These are phyloP conservation scores for Megastigmus dorsalis DNA, from an alignment of 2,888 invertebrate genomes.

Conservation along the genomic window DNA sequence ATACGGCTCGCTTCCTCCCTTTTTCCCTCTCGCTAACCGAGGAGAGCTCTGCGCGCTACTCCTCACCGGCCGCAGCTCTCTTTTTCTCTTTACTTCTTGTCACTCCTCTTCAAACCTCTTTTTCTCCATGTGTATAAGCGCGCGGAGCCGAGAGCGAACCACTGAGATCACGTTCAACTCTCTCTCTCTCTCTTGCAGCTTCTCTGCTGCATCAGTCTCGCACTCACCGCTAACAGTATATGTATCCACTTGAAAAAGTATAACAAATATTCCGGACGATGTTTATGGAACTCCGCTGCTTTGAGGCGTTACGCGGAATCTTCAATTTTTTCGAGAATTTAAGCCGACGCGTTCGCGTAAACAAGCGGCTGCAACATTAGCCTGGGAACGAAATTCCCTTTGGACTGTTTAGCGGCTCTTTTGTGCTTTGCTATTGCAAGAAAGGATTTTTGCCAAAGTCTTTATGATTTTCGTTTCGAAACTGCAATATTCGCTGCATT, in stretches of 20 bases:
- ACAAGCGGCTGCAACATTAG: too few relatives aligned
- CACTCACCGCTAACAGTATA: too few relatives aligned
- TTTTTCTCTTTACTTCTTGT: slow-evolving; percentile 41
- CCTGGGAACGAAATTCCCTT: too few relatives aligned
- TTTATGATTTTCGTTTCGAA: too few relatives aligned
- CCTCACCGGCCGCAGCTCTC: too few relatives aligned
- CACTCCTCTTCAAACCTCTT: slow-evolving; percentile 41
- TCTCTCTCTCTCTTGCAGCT: slow-evolving; percentile 6
- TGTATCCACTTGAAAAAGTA: background rate
- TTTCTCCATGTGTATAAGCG: slow-evolving; percentile 17
- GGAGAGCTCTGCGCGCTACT: too few relatives aligned
- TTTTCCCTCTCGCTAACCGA: slow-evolving; percentile 25
- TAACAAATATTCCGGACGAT: background rate
- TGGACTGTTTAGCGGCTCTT: too few relatives aligned
- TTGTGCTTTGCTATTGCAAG: too few relatives aligned
- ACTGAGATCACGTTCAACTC: background rate
- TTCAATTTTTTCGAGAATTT: background rate
- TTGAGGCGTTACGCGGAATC: background rate
- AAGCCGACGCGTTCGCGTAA: background rate
- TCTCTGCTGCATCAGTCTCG: too few relatives aligned
- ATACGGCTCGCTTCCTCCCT: slow-evolving; percentile 57
- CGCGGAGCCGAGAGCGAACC: background rate
- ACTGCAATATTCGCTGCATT: too few relatives aligned
- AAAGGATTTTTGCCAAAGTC: too few relatives aligned
- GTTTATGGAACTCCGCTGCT: background rate